Evolutionary conservation across 2,113 vertebrate genomes (phyloP).

Genomic region (Pseudonaja textilis): DNA sequence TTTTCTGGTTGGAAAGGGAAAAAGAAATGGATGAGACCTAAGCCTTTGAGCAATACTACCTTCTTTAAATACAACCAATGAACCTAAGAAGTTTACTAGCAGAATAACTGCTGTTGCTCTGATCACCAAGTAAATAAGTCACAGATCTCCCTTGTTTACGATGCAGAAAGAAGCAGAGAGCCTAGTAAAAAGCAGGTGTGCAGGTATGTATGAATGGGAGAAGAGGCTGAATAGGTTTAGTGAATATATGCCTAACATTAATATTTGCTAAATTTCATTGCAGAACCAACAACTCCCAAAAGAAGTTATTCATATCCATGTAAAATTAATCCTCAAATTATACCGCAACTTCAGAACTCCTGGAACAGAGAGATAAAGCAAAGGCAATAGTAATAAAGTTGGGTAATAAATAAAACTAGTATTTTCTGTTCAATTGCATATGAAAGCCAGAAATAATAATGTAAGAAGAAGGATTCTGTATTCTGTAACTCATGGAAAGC

Average conservation of each 20-base stretch:
- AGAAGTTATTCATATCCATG: background rate
- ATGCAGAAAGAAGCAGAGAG: background rate
- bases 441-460: background rate
- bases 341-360: background rate
- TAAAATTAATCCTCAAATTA: background rate
- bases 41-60: background rate
- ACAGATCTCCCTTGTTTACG: background rate
- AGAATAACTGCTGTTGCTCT: background rate
- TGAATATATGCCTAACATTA: background rate
- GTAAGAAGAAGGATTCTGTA: background rate
- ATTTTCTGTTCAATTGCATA: background rate
- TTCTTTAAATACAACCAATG: background rate
- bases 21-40: background rate
- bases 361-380: background rate
- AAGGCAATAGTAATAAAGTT: background rate
- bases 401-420: background rate
- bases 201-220: background rate
- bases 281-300: background rate
- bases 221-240: background rate
- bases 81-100: background rate
- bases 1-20: background rate
- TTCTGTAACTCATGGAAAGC: background rate
- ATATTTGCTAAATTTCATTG: background rate
- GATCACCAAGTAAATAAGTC: background rate
- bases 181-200: background rate